phyloP scores from a whole-genome alignment of 2,113 vertebrate species.

The human (Homo sapiens) region DNA sequence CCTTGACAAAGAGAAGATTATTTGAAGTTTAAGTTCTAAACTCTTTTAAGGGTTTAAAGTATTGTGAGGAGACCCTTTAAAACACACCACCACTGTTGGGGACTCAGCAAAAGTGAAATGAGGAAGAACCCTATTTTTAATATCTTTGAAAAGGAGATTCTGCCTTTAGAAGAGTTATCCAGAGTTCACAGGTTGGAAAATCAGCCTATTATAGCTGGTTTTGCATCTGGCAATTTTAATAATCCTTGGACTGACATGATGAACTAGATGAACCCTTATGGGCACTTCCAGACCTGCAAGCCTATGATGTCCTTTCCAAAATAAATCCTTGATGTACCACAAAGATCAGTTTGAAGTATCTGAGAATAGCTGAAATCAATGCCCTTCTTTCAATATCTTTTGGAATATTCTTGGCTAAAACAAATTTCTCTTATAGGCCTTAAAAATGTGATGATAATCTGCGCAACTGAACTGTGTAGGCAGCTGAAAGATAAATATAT shows the following conservation, averaged over 20 bases:
- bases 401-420: slow-evolving; percentile 49
- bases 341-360: slow-evolving; percentile 65
- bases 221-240: slow-evolving; percentile 63
- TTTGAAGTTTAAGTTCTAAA: slow-evolving; percentile 74
- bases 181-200: slow-evolving; percentile 57
- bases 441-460: slow-evolving; percentile 33
- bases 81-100: slow-evolving; percentile 49
- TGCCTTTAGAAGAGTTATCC: slow-evolving; percentile 68
- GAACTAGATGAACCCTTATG: slow-evolving; percentile 47
- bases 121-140: slow-evolving; percentile 66
- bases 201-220: slow-evolving; percentile 50
- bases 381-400: slow-evolving; percentile 32
- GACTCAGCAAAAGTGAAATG: slow-evolving; percentile 54
- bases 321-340: slow-evolving; percentile 56
- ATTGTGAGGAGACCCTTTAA: slow-evolving; percentile 51
- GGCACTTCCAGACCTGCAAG: background rate
- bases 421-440: slow-evolving; percentile 14
- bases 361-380: slow-evolving; percentile 56
- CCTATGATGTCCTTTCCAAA: slow-evolving; percentile 62
- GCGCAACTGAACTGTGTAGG: background rate
- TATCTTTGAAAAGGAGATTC: slow-evolving; percentile 74
- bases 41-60: slow-evolving; percentile 68
- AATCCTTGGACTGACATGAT: slow-evolving; percentile 48
- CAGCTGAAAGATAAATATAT: background rate
- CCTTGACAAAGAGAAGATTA: slow-evolving; percentile 64